A percentile compares a stretch with the other conserved stretches of the same genome.
Conservation (phyloP, 53 echinoderm and acorn worm genomes). For the Holothuria scabra region DNA sequence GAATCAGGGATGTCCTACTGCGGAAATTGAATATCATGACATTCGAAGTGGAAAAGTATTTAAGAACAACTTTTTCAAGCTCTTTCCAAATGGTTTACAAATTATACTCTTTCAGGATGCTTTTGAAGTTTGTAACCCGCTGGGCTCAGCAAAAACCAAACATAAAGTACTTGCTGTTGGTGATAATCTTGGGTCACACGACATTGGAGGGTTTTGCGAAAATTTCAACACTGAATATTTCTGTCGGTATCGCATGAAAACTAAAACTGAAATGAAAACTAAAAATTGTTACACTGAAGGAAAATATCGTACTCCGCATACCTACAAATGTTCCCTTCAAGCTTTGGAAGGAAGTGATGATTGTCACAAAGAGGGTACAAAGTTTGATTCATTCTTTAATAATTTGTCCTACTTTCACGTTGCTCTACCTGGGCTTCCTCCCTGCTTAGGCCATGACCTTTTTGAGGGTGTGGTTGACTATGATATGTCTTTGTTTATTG, state of each 20-base stretch:
- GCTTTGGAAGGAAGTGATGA: neutral
- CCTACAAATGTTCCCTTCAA: neutral
- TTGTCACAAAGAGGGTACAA: neutral
- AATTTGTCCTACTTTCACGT: slow-evolving; percentile 42
- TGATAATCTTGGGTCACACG: slow-evolving; percentile 60
- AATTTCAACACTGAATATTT: slow-evolving; percentile 38
- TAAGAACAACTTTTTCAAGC: too few relatives aligned
- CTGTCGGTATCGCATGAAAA: slow-evolving; percentile 32
- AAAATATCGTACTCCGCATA: neutral
- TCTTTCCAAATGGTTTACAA: too few relatives aligned
- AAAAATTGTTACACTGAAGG: neutral
- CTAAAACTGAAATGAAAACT: neutral
- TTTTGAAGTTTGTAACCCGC: slow-evolving; percentile 61
- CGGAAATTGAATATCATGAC: too few relatives aligned
- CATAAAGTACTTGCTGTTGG: slow-evolving; percentile 50
- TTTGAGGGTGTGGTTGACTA: slow-evolving; percentile 55
- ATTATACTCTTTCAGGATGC: slow-evolving; percentile 57
- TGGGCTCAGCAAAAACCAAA: slow-evolving; percentile 57
- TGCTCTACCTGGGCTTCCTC: slow-evolving; percentile 45
- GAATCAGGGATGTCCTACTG: too few relatives aligned
- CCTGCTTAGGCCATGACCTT: slow-evolving; percentile 59
- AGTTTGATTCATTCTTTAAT: too few relatives aligned
- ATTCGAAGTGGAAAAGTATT: too few relatives aligned
- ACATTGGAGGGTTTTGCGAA: slow-evolving; percentile 54
- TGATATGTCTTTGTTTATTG: slow-evolving; percentile 50